These are phyloP conservation scores for Trochalopteron elliotii DNA, from an alignment of 2,113 vertebrate species.

Conservation along the genomic window DNA sequence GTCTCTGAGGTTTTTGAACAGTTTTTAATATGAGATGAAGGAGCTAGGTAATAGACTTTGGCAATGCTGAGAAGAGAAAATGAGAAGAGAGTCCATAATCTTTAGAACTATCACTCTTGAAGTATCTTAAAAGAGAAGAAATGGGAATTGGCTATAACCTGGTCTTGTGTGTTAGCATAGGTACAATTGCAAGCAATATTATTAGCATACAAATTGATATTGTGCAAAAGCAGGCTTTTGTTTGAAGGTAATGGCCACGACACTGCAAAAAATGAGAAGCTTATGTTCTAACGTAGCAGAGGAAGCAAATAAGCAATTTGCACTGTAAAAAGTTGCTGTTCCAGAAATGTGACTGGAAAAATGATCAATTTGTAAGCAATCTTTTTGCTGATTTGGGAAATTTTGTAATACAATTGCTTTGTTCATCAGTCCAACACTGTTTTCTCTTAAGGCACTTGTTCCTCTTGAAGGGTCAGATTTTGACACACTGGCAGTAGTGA, in stretches of 20 bases:
- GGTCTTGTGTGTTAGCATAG: neutral
- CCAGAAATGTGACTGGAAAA: neutral
- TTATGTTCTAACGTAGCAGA: neutral
- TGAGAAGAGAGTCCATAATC: conserved; percentile 3
- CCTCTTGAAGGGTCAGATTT: neutral
- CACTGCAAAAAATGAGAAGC: neutral
- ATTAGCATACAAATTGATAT: conserved; percentile 51
- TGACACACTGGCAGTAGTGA: neutral
- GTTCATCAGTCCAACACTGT: neutral
- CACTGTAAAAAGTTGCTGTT: neutral
- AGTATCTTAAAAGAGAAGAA: neutral
- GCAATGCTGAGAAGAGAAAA: neutral
- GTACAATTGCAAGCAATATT: conserved; percentile 8
- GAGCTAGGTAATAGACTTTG: neutral
- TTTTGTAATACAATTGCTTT: neutral
- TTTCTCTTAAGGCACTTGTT: neutral
- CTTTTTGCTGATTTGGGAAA: neutral
- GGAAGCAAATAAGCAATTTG: neutral
- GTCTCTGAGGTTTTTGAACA: neutral
- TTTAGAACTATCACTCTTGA: neutral
- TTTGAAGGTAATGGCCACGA: neutral
- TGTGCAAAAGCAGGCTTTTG: conserved; percentile 9
- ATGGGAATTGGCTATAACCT: conserved; percentile 1
- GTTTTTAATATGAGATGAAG: neutral
- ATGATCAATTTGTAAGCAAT: neutral